These are phyloP conservation scores for Peromyscus nudipes DNA, from an alignment of 2,797 vertebrate genomes.

Conservation along the genomic window DNA sequence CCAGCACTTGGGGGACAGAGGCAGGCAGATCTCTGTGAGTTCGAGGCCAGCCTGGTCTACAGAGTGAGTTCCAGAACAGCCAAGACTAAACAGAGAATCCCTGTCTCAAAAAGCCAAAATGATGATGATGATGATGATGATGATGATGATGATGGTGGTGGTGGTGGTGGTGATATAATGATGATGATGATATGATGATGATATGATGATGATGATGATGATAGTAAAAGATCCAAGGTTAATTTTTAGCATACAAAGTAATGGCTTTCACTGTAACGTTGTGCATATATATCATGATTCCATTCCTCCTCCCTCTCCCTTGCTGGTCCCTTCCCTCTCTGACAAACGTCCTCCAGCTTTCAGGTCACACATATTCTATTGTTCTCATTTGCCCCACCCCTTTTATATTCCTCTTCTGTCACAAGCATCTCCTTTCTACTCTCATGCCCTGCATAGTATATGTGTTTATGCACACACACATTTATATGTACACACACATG, in stretches of 20 bases:
- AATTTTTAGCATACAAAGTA: background rate
- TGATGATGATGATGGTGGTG: too few species aligned
- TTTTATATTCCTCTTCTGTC: background rate
- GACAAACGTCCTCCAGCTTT: background rate
- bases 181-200: too few species aligned
- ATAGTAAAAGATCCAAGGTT: background rate
- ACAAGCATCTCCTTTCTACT: background rate
- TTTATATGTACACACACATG: background rate
- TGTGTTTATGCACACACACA: background rate
- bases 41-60: background rate
- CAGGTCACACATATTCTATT: background rate
- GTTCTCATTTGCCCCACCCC: background rate
- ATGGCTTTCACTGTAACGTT: background rate
- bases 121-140: too few species aligned
- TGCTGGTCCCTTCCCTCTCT: background rate
- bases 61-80: background rate
- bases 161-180: too few species aligned
- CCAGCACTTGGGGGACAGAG: background rate
- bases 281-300: too few species aligned
- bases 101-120: background rate
- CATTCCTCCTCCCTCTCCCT: background rate
- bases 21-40: background rate
- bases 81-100: background rate
- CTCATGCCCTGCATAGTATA: background rate
- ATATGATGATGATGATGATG: too few species aligned